Conservation (phyloP, 2,888 invertebrate genomes). For the Eudemis profundana region DNA sequence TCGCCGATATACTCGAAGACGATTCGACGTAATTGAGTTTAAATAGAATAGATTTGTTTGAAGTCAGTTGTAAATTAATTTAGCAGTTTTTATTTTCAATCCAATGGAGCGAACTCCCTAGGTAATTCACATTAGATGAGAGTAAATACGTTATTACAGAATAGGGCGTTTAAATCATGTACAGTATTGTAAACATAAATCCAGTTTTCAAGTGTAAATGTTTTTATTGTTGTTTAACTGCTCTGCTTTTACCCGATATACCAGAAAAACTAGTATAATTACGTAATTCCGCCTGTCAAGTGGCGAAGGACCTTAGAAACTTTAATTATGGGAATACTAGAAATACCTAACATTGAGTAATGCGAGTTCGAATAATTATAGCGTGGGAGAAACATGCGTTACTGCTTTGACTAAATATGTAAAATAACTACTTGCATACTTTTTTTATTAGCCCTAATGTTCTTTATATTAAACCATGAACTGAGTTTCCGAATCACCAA, state of each 20-base stretch:
- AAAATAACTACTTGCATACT: not conserved
- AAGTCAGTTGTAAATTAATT: too few species aligned
- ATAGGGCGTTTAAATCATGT: not conserved
- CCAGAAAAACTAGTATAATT: conserved; percentile 34
- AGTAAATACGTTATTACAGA: not conserved
- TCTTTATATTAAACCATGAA: too few species aligned
- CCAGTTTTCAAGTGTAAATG: conserved; percentile 8
- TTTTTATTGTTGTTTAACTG: conserved; percentile 23
- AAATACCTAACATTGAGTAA: conserved; percentile 35
- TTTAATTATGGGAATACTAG: conserved; percentile 30
- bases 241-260: conserved; percentile 32
- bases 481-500: too few species aligned
- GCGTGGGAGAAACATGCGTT: conserved; percentile 50
- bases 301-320: conserved; percentile 18
- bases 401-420: conserved; percentile 14
- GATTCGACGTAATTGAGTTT: too few species aligned
- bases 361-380: conserved; percentile 28
- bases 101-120: too few species aligned
- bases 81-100: too few species aligned
- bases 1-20: too few species aligned
- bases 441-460: too few species aligned
- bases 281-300: conserved; percentile 21
- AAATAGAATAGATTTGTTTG: too few species aligned
- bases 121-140: too few species aligned
- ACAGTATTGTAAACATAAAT: conserved; percentile 10